Conservation (phyloP, 2,113 vertebrate genomes). For the Phaetusa simplex region DNA sequence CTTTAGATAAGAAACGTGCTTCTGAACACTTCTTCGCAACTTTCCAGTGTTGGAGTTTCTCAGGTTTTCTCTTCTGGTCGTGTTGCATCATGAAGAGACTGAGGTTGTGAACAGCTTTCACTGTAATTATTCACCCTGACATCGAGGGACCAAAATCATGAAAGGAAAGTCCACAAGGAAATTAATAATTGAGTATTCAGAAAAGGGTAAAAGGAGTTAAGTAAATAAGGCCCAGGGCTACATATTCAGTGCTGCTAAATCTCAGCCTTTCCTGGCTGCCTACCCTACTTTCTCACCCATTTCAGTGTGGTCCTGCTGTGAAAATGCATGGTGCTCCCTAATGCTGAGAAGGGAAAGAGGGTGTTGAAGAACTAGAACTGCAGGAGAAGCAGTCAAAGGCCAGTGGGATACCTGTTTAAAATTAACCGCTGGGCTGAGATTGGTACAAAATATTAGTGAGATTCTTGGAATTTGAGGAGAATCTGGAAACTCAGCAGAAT, state of each 20-base stretch:
- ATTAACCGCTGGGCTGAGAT: not conserved
- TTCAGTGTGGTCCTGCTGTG: not conserved
- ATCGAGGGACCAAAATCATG: conserved; percentile 10
- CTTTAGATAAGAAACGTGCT: not conserved
- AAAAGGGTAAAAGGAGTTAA: conserved; percentile 44
- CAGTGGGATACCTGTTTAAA: not conserved
- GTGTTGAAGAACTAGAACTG: not conserved
- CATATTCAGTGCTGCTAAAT: not conserved
- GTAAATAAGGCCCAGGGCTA: conserved; percentile 47
- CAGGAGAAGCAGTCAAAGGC: not conserved
- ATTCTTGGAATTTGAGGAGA: not conserved
- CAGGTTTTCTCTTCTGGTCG: not conserved
- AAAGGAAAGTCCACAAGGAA: conserved; percentile 37
- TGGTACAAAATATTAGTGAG: not conserved
- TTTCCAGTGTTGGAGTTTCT: not conserved
- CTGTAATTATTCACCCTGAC: conserved; percentile 42
- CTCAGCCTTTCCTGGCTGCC: conserved; percentile 12
- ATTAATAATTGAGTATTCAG: conserved; percentile 59
- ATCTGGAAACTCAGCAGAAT: not conserved
- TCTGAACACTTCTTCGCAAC: not conserved
- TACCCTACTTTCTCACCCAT: not conserved
- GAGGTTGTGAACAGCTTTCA: not conserved
- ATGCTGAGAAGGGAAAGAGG: not conserved
- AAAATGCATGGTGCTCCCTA: not conserved
- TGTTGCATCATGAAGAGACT: not conserved